phyloP scores from a whole-genome alignment of 30 jellyfish, hydroid and myxozoan genomes.

The Nemopilema nomurai region DNA sequence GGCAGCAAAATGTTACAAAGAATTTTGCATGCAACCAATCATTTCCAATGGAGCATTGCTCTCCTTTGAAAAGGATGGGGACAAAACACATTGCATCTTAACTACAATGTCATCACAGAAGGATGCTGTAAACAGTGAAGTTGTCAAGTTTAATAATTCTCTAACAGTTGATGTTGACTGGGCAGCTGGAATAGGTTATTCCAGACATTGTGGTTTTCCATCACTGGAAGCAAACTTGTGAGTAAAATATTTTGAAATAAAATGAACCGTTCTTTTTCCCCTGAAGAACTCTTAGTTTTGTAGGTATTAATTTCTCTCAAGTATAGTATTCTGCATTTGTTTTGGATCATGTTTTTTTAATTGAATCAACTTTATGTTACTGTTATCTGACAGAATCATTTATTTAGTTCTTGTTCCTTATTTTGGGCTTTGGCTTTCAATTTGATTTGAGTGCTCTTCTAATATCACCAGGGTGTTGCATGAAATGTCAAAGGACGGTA shows the following conservation, averaged over 20 bases:
- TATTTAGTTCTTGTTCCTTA: not conserved
- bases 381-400: not conserved
- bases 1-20: not conserved
- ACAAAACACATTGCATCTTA: not conserved
- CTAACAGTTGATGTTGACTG: not conserved
- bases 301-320: not conserved
- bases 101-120: not conserved
- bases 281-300: not conserved
- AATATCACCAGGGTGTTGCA: not conserved
- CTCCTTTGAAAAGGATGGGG: not conserved
- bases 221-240: not conserved
- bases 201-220: not conserved
- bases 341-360: not conserved
- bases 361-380: not conserved
- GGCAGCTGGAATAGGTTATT: not conserved
- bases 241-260: too few relatives aligned
- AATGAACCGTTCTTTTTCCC: too few relatives aligned
- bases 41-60: not conserved
- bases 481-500: not conserved
- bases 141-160: not conserved
- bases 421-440: not conserved
- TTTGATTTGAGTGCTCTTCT: too few relatives aligned
- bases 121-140: not conserved
- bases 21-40: not conserved
- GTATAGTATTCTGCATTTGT: not conserved